Evolutionary conservation across 2,113 vertebrate genomes (phyloP).

Genomic region (Larimichthys crocea): DNA sequence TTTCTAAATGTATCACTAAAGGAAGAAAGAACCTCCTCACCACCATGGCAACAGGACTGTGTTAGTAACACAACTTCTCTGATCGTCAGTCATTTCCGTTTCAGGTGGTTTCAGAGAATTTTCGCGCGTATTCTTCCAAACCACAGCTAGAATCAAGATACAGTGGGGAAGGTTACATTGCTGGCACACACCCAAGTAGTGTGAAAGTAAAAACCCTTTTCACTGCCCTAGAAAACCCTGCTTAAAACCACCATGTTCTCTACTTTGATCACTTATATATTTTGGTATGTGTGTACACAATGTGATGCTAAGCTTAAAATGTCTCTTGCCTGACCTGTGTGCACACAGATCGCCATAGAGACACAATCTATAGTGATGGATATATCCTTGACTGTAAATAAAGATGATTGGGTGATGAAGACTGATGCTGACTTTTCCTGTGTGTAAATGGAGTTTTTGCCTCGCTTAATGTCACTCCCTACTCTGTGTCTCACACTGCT

Average conservation of each 20-base stretch:
- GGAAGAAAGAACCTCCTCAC: conserved; percentile 25
- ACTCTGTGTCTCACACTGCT: conserved; percentile 8
- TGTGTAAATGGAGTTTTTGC: conserved; percentile 18
- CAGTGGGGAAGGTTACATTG: neutral
- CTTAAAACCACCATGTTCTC: neutral
- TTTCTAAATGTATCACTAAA: neutral
- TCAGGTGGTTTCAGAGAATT: conserved; percentile 31
- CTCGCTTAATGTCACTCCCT: conserved; percentile 12
- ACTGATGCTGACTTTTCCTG: conserved; percentile 29
- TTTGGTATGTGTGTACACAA: neutral
- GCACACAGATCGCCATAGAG: neutral
- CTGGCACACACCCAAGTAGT: neutral
- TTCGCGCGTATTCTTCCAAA: conserved; percentile 7
- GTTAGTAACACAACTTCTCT: neutral
- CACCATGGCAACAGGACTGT: conserved; percentile 16
- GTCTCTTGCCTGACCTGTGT: neutral
- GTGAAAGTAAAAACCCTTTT: neutral
- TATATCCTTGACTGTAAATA: conserved; percentile 5
- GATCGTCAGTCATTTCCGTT: conserved; percentile 45
- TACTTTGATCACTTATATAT: neutral
- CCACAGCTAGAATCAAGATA: conserved; percentile 12
- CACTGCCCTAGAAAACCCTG: conserved; percentile 11
- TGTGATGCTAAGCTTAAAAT: neutral
- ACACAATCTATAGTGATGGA: neutral
- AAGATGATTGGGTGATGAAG: neutral